phyloP scores from a whole-genome alignment of 1,140 invertebrate species.

The Leptoteleia sp. region DNA sequence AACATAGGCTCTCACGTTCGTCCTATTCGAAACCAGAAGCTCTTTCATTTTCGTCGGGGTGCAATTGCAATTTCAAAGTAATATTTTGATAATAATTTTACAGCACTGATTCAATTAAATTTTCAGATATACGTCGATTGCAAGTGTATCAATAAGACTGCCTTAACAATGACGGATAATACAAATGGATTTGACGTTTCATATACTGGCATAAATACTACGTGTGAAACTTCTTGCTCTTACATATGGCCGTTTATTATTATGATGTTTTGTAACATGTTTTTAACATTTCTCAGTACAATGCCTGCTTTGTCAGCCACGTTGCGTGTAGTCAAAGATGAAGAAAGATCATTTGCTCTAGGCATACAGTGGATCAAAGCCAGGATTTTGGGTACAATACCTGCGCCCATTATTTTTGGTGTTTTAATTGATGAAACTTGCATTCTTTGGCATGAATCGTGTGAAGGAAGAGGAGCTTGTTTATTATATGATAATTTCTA shows the following conservation, averaged over 20 bases:
- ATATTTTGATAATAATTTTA: no score
- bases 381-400: conserved; percentile 90
- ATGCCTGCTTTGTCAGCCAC: conserved; percentile 90
- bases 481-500: conserved; percentile 86
- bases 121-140: conserved; percentile 82
- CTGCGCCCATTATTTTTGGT: conserved; percentile 92
- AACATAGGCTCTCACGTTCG: no score
- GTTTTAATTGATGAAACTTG: conserved; percentile 91
- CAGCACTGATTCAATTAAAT: no score
- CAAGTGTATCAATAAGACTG: conserved; percentile 77
- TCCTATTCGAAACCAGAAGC: no score
- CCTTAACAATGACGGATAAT: conserved; percentile 50
- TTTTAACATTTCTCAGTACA: conserved; percentile 88
- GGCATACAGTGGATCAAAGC: conserved; percentile 94
- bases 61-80: no score
- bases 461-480: conserved; percentile 84
- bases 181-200: conserved; percentile 66
- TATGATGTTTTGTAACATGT: conserved; percentile 86
- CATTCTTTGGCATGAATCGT: conserved; percentile 87
- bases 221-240: conserved; percentile 84
- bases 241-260: conserved; percentile 85
- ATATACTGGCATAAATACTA: conserved; percentile 84
- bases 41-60: no score
- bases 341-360: conserved; percentile 91
- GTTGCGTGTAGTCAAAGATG: conserved; percentile 89